phyloP scores from a whole-genome alignment of 2,797 vertebrate genomes.

The Gorsachius magnificus region DNA sequence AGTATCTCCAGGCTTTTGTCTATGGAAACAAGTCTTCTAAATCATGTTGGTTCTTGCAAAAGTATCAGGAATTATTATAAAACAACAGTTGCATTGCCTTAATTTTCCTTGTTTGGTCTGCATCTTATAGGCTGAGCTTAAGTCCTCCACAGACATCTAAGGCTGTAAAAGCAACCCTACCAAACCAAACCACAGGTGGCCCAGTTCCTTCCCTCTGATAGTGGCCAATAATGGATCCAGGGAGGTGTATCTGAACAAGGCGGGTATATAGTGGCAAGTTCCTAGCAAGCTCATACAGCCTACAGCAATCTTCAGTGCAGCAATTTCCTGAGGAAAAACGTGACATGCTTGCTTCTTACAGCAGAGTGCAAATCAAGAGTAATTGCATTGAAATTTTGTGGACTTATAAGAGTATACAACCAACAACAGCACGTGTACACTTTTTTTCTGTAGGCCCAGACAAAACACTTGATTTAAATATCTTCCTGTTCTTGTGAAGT shows the following conservation, averaged over 20 bases:
- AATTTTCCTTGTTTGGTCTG: neutral
- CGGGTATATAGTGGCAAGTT: neutral
- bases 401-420: neutral
- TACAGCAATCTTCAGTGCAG: neutral
- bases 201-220: neutral
- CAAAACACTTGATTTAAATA: neutral
- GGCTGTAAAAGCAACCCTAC: neutral
- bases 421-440: neutral
- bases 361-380: neutral
- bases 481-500: neutral
- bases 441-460: neutral
- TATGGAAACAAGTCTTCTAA: neutral
- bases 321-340: neutral
- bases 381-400: slow-evolving; percentile 44
- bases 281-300: neutral
- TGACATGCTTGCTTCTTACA: neutral
- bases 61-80: neutral
- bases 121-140: neutral
- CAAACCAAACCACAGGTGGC: neutral
- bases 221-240: neutral
- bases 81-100: neutral
- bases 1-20: slow-evolving; percentile 8
- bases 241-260: neutral
- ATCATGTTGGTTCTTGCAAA: neutral
- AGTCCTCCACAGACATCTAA: neutral